These are phyloP conservation scores for Spicauda simplicius DNA, from an alignment of 2,888 invertebrate genomes.

Conservation along the genomic window DNA sequence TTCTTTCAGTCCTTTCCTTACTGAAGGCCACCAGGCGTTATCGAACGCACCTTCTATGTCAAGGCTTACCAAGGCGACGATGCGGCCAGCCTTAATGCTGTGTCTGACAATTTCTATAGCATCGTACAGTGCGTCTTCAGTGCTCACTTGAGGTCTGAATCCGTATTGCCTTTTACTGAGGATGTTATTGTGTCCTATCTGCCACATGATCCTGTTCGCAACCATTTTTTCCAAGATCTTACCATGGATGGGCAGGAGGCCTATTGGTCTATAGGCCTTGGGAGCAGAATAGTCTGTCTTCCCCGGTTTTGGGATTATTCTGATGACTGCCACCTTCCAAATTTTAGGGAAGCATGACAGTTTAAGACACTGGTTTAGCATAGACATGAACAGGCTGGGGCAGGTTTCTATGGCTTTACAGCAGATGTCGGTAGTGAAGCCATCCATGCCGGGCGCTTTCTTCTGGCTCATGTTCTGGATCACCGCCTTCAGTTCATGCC, in stretches of 20 bases:
- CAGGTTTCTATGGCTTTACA: conserved; percentile 1
- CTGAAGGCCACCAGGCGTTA: conserved; percentile 41
- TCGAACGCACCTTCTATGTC: conserved; percentile 44
- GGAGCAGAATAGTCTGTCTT: too few relatives aligned
- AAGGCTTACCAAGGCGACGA: too few relatives aligned
- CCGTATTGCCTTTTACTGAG: conserved; percentile 38
- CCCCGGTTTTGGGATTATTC: too few relatives aligned
- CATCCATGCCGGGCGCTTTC: too few relatives aligned
- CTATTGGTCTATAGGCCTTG: conserved; percentile 19
- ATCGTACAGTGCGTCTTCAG: conserved; percentile 39
- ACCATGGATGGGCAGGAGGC: conserved; percentile 37
- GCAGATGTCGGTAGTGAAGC: too few relatives aligned
- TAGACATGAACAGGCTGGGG: background rate
- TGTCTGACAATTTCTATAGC: conserved; percentile 12
- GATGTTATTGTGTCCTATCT: conserved; percentile 14
- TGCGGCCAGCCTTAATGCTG: background rate
- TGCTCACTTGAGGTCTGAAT: conserved; percentile 38
- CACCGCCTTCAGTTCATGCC: too few relatives aligned
- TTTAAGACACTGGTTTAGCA: background rate
- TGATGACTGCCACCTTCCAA: background rate
- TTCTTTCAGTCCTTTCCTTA: conserved; percentile 11
- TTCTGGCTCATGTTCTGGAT: too few relatives aligned
- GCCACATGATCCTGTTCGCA: conserved; percentile 27
- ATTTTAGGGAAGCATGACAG: conserved; percentile 32
- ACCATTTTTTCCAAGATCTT: conserved; percentile 40